Base-by-base conservation (phyloP, 2,888 invertebrate genomes). In the Ectobius pallidus region DNA sequence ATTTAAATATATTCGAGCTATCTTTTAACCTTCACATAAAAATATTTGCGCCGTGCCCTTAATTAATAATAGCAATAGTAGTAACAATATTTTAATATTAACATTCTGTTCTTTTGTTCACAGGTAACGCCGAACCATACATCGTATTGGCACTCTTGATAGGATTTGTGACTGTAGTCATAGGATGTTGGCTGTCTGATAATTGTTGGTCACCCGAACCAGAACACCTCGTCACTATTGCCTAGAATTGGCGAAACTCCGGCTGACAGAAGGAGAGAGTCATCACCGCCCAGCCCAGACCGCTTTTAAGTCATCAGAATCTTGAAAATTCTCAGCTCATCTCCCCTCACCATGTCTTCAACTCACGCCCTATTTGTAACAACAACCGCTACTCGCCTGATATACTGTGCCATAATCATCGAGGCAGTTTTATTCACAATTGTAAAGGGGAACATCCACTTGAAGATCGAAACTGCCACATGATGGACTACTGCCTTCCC, bases 201-300 rank as follows among this genome's bases (percentile, higher is more conserved):
- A 91, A 91, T 85, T 91, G 91, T 83, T 91, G 91, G 91, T 91
- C 91, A 71, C 91, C 91, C 77, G 91, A 91, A 81, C 91, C 91
- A 73, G 90, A 90, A 80, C 87, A 88, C 80, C 84, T 86, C 73
- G 83, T 89, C 79, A 88, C 89, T 79, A 86, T 89, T 81, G 90
- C 90, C 84, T 91, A 90, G 91, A 71, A 71, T 25, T 71, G 71
- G 65, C 27, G 65, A 27, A 22, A 46, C 65, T 30, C 65, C 44
- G 65, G 63, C 63, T 55, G 25, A 42, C 63, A n/a, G 14, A 39
- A 11, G 25, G 46, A 6, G 16, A 9, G 58, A 3, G 58, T 32
- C n/a, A 25, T 58, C 2, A 27, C 46, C 44, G 3, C 22, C 42
- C 63, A 63, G 42, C 63, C 58, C n/a, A 58, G 55, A 22, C 55